A percentile compares a stretch with the other conserved stretches of the same genome.
Evolutionary conservation across 2,797 vertebrate genomes (phyloP).

Genomic region (Tapera naevia): DNA sequence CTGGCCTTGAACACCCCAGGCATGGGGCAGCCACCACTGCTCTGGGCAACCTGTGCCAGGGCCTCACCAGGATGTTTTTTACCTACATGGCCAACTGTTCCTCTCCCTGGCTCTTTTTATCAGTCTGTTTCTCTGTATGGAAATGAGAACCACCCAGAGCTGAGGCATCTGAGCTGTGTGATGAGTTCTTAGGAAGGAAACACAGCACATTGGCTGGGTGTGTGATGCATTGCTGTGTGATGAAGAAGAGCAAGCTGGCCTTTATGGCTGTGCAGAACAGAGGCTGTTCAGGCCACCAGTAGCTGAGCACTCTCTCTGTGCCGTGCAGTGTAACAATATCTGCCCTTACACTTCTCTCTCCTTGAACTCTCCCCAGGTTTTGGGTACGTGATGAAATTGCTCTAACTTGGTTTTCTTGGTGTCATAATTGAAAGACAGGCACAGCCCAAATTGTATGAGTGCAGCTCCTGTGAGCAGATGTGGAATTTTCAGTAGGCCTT

Average conservation of each 20-base stretch:
- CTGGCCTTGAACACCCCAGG: too few relatives aligned
- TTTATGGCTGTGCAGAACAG: neutral
- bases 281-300: neutral
- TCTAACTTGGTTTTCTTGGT: neutral
- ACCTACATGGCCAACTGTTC: neutral
- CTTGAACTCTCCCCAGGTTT: neutral
- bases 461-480: neutral
- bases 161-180: neutral
- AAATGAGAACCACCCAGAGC: neutral
- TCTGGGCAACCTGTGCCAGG: too few relatives aligned
- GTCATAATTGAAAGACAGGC: neutral
- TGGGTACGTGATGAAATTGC: neutral
- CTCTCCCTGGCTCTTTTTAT: neutral
- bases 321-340: rapidly evolving
- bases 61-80: neutral
- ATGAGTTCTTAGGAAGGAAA: neutral
- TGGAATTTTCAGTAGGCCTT: neutral
- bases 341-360: neutral
- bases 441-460: neutral
- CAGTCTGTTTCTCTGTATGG: rapidly evolving
- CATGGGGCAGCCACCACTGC: too few relatives aligned
- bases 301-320: rapidly evolving
- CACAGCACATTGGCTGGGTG: neutral
- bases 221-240: neutral
- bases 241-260: neutral